Percentiles rank a stretch among this genome's conserved stretches.
These are phyloP conservation scores for Carterocephalus palaemon DNA, from an alignment of 2,888 invertebrate genomes.

Conservation along the genomic window DNA sequence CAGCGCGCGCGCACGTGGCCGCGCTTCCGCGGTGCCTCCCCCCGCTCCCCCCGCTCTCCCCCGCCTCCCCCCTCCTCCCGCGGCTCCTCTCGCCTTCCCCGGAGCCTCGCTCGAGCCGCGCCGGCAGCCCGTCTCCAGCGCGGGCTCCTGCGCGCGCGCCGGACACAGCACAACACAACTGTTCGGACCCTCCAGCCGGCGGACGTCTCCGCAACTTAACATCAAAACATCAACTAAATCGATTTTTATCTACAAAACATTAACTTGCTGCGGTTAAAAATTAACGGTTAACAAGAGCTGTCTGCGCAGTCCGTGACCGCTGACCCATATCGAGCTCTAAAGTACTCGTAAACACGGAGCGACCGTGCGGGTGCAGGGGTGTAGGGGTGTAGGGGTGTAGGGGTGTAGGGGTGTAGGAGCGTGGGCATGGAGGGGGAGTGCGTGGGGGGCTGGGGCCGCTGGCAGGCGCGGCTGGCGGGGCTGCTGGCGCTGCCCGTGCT, in stretches of 20 bases:
- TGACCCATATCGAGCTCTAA: too few relatives aligned
- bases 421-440: conserved; percentile 45
- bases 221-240: too few relatives aligned
- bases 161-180: conserved; percentile 31
- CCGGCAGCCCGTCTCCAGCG: conserved; percentile 30
- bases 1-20: conserved; percentile 29
- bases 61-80: background rate
- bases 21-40: conserved; percentile 23
- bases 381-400: background rate
- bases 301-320: too few relatives aligned
- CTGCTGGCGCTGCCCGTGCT: conserved; percentile 68
- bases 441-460: conserved; percentile 60
- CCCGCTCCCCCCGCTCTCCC: conserved; percentile 4
- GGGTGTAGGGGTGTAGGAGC: conserved; percentile 22
- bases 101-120: background rate
- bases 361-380: too few relatives aligned
- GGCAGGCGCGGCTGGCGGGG: conserved; percentile 65
- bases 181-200: conserved; percentile 37
- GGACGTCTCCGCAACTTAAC: conserved; percentile 30
- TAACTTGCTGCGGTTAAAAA: too few relatives aligned
- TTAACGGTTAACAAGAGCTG: too few relatives aligned
- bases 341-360: too few relatives aligned
- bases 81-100: conserved; percentile 4
- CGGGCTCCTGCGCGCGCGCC: conserved; percentile 25
- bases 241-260: too few relatives aligned